phyloP scores from a whole-genome alignment of 2,888 invertebrate species.

The Sericinus montela region DNA sequence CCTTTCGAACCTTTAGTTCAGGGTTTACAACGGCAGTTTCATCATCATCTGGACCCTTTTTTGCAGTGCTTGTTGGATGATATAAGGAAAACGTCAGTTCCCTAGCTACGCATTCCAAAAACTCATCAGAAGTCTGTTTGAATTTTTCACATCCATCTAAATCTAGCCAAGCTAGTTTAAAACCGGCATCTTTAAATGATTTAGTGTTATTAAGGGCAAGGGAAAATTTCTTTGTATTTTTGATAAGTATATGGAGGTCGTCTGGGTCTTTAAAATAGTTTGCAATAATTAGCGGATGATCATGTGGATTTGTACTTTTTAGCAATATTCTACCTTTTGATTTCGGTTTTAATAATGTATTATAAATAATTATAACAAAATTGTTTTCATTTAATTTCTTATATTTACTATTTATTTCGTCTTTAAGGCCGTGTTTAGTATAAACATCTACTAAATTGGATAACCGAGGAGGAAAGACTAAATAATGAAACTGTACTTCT shows the following conservation, averaged over 20 bases:
- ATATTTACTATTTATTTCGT: constrained; percentile 40
- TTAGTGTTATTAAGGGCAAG: constrained; percentile 41
- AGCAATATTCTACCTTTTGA: constrained; percentile 84
- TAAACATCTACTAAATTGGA: constrained; percentile 41
- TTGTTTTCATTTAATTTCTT: constrained; percentile 40
- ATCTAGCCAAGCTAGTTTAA: constrained; percentile 47
- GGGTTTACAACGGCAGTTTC: constrained; percentile 20
- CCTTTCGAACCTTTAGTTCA: constrained; percentile 19
- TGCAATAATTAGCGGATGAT: constrained; percentile 58
- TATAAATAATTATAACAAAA: constrained; percentile 63
- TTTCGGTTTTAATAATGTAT: constrained; percentile 82
- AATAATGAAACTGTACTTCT: constrained; percentile 48
- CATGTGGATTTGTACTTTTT: constrained; percentile 68
- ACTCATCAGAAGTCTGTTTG: constrained; percentile 32
- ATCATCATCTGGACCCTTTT: constrained; percentile 75
- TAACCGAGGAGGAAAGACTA: constrained; percentile 41
- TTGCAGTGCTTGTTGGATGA: constrained; percentile 83
- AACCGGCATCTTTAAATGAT: constrained; percentile 39
- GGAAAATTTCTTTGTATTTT: constrained; percentile 34
- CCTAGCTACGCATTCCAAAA: constrained; percentile 15
- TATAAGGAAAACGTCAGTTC: constrained; percentile 75
- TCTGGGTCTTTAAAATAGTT: constrained; percentile 80
- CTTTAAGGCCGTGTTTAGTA: constrained; percentile 35
- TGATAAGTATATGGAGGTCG: constrained; percentile 62
- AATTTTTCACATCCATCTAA: constrained; percentile 44